Evolutionary conservation across 2,888 invertebrate species (phyloP), one percentile per base, ranked within the genome.

Genomic region (Scaptomyza reducta): DNA sequence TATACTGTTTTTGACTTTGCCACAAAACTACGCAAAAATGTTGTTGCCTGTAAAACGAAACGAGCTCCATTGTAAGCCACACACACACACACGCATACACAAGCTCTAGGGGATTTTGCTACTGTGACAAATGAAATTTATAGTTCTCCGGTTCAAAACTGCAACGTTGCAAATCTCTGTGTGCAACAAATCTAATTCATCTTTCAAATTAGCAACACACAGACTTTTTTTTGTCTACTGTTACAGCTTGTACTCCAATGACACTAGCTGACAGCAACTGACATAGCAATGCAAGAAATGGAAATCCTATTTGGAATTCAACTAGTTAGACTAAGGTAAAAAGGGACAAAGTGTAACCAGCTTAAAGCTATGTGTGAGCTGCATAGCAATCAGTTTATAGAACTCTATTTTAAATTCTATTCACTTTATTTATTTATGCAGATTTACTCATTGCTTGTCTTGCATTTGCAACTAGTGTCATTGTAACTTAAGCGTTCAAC

Each of bases 1-100:
- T 83, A 85, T 83, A 70, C 83, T 83, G 82, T 77, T 85, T 83
- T 85, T 85, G 85, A 83, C 85, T 83, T 77, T 85, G 79, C 83
- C 83, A 82, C 85, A 82, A 70, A 69, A 73, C 82, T 79, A 73
- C 78, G 68, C 79, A 82, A 82, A 85, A 82, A 85, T 79, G 59
- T 74, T 70, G 58, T 70, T 66, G 77, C 55, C 57, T 74, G 69
- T 31, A 67, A 64, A 74, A 74, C 67, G 68, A 64, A 74, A 74
- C 67, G 74, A 76, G 84, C 68, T 82, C 77, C 81, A 82, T 85
- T 82, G 77, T 85, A 73, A 79, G 79, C 76, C 70, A 51, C 72
- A 68, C 81, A 54, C 47, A 31, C 46, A 33, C 33, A 33, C 33
- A 31, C 31, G 3, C 3, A 31, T 11, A 10, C 9, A 33, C 38